phyloP scores from a whole-genome alignment of 2,888 invertebrate genomes.

The Mythimna pallens region DNA sequence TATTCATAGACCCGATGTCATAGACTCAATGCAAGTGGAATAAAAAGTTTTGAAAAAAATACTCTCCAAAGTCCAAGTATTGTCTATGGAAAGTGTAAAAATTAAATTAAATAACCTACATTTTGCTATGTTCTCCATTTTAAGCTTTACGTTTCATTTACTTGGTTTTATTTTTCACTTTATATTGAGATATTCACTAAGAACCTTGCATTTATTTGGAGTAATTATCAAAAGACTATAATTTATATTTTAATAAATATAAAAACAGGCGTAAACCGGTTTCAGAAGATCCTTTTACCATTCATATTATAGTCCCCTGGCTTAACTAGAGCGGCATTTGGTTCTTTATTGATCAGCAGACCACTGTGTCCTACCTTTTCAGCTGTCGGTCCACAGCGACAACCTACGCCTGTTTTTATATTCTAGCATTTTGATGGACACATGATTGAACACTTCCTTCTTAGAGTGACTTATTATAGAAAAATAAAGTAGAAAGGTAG shows the following conservation, averaged over 20 bases:
- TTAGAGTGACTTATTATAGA: background rate
- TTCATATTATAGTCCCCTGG: no score
- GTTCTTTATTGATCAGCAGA: background rate
- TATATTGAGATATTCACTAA: constrained; percentile 24
- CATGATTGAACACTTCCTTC: no score
- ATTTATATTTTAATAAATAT: background rate
- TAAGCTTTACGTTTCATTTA: background rate
- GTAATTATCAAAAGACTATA: constrained; percentile 13
- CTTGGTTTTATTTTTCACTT: constrained; percentile 5
- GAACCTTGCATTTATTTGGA: constrained; percentile 50
- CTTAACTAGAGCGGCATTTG: background rate
- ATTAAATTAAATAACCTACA: background rate
- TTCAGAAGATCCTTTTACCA: background rate
- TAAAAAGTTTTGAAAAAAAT: background rate
- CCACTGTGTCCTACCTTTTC: background rate
- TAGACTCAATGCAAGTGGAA: background rate
- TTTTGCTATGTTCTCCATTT: constrained; percentile 30
- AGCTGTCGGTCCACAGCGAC: background rate
- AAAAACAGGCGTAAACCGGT: background rate
- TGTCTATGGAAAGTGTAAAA: constrained; percentile 15
- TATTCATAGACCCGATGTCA: background rate
- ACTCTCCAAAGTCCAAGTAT: background rate
- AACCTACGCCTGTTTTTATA: constrained; percentile 4
- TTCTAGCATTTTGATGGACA: background rate
- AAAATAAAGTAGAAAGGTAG: background rate